A percentile compares a stretch with the other conserved stretches of the same genome.
phyloP scores from a whole-genome alignment of 1,140 invertebrate genomes.

The Mamestra configurata region DNA sequence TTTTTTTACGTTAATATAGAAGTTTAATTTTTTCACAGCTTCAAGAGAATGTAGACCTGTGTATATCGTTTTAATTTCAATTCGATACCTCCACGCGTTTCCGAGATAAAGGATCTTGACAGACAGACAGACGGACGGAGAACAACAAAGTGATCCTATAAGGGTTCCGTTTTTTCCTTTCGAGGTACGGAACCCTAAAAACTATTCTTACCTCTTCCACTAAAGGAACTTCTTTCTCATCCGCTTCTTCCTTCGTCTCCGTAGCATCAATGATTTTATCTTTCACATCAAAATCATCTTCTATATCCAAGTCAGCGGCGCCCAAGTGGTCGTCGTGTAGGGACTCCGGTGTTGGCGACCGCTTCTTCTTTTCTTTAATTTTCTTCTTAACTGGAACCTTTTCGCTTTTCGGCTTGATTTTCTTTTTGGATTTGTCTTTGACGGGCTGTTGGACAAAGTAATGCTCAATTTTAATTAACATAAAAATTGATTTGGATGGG shows the following conservation, averaged over 20 bases:
- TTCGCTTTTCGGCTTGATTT: slow-evolving; percentile 49
- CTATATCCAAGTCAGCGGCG: neutral
- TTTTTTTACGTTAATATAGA: too few species aligned
- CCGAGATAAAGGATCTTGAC: too few species aligned
- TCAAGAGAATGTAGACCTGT: too few species aligned
- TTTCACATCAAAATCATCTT: slow-evolving; percentile 2
- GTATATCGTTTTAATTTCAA: too few species aligned
- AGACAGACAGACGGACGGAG: too few species aligned
- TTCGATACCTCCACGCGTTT: too few species aligned
- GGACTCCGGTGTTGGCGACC: neutral
- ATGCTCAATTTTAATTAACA: neutral
- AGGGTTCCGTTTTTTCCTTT: too few species aligned
- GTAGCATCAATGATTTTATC: neutral
- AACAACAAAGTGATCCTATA: too few species aligned
- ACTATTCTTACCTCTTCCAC: neutral
- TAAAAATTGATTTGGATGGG: too few species aligned
- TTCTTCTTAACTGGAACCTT: slow-evolving; percentile 44
- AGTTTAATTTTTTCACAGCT: too few species aligned
- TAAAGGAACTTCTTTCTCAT: neutral
- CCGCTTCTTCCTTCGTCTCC: neutral
- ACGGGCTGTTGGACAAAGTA: slow-evolving; percentile 30
- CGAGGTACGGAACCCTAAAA: too few species aligned
- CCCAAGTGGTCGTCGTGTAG: neutral
- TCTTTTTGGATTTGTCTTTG: slow-evolving; percentile 63
- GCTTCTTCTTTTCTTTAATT: slow-evolving; percentile 28